Evolutionary conservation across 2,797 vertebrate species (phyloP), one percentile per base, ranked within the genome.

Genomic region (Neosalanx taihuensis): DNA sequence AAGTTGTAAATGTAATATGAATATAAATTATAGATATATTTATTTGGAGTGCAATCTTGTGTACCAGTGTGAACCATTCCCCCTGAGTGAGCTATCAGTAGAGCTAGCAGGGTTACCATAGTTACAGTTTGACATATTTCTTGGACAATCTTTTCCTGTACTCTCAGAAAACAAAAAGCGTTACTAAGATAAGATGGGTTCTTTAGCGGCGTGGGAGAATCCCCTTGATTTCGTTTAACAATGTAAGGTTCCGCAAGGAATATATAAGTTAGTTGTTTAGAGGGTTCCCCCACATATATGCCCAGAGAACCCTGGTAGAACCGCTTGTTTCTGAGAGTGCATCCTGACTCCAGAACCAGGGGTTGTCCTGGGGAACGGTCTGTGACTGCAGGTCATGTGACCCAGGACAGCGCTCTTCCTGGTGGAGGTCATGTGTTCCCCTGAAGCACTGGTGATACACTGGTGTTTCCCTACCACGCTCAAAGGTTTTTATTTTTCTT

Each of bases 1-100:
- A 90, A 90, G 85, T 72, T 90, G 84, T 91, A 89, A 85, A 83
- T 85, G 89, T 92, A 79, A 85, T 93, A 92, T 94, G 89, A 94
- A 93, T 92, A 93, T 90, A 72, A 81, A 84, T 85, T 69, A 90
- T 89, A 88, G 83, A 86, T 91, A 91, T 90, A 87, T 88, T 88
- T 83, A 93, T 90, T 84, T 93, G 82, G 87, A 94, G 94, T 96
- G 93, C 92, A 95, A 93, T 93, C 90, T 81, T 94, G 91, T 92
- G 88, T 93, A 91, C 85, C 91, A 79, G 93, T 92, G 93, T 94
- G 89, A 83, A 83, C 85, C 87, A 87, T 90, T 88, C 90, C 89
- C 91, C 91, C 84, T 91, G 89, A 79, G 90, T 91, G 84, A 81
- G 88, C 90, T 88, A 88, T 65, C 68, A 64, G 75, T 83, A 80